Evolutionary conservation across 2,113 vertebrate species (phyloP).

Genomic region (Hemibagrus wyckioides): DNA sequence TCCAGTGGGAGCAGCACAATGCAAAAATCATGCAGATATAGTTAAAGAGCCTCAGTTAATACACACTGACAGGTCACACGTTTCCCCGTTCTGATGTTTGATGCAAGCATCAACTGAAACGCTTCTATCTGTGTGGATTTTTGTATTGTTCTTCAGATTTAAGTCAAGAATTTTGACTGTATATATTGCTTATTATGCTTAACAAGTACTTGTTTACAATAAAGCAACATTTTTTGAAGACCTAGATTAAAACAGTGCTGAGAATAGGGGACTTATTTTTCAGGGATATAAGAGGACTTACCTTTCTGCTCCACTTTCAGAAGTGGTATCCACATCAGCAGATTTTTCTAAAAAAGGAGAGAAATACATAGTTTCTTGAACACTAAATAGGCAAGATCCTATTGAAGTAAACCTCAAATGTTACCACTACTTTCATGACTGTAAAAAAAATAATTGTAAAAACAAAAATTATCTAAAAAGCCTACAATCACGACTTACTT

Average conservation of each 20-base stretch:
- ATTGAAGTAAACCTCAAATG: neutral
- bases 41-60: no score
- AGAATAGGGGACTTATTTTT: neutral
- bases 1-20: neutral
- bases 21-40: no score
- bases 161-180: neutral
- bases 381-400: neutral
- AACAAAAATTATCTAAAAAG: neutral
- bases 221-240: neutral
- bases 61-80: no score
- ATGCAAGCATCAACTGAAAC: no score
- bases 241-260: neutral
- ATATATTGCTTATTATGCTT: neutral
- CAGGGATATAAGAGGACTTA: neutral
- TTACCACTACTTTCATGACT: neutral
- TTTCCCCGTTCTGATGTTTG: no score
- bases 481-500: conserved; percentile 48
- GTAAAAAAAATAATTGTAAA: neutral
- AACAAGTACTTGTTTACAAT: neutral
- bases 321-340: neutral
- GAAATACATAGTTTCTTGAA: neutral
- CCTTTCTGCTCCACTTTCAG: conserved; percentile 36
- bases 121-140: no score
- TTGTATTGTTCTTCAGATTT: no score
- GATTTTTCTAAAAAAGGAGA: conserved; percentile 20